Conservation (phyloP, 1,140 invertebrate genomes). For the Bradysia coprophila region DNA sequence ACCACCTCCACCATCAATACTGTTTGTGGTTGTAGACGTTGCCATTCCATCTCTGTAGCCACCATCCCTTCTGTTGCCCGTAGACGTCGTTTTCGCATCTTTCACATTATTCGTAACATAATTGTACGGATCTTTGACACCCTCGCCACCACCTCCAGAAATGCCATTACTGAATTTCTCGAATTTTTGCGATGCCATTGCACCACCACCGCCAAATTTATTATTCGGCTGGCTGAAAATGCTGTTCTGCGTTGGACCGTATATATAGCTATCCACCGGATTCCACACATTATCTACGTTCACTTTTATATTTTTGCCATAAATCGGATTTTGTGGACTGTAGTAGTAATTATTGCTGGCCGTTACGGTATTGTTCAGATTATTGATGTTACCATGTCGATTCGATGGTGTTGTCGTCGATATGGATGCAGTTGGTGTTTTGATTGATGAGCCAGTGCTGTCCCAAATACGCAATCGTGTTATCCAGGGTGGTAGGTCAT, state of each 20-base stretch:
- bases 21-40: not conserved
- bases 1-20: not conserved
- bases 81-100: not conserved
- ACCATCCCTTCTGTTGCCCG: slow-evolving; percentile 2
- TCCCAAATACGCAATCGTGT: slow-evolving; percentile 38
- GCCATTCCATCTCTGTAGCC: slow-evolving; percentile 6
- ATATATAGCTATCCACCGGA: slow-evolving; percentile 24
- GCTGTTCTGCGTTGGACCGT: slow-evolving; percentile 21
- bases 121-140: not conserved
- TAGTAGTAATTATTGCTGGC: slow-evolving; percentile 20
- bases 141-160: not conserved
- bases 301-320: slow-evolving; percentile 18
- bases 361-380: slow-evolving; percentile 9
- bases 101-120: not conserved
- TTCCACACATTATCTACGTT: slow-evolving; percentile 25
- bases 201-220: slow-evolving; percentile 16
- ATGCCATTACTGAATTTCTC: not conserved
- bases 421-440: not conserved
- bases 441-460: slow-evolving; percentile 11
- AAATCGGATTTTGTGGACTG: slow-evolving; percentile 20
- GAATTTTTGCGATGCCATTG: not conserved
- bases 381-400: not conserved
- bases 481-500: slow-evolving; percentile 27
- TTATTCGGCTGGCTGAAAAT: slow-evolving; percentile 23
- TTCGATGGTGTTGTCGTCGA: not conserved